Evolutionary conservation across 2,888 invertebrate species (phyloP).

Genomic region (Crematogaster levior): DNA sequence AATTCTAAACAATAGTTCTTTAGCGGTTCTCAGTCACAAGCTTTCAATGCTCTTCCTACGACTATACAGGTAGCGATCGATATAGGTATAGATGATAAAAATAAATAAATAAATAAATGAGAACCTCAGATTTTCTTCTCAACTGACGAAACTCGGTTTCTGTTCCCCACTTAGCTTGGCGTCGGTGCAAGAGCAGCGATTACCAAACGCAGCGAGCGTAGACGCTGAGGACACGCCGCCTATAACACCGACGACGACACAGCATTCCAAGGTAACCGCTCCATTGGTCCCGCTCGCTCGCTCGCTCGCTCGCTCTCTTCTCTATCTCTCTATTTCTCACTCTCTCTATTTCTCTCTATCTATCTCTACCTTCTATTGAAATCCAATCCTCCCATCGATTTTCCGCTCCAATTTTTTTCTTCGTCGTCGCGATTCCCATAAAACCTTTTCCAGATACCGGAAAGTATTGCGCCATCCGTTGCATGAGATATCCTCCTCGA

Average conservation of each 20-base stretch:
- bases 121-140: neutral
- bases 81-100: neutral
- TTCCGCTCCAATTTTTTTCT: slow-evolving; percentile 26
- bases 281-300: slow-evolving; percentile 78
- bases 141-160: slow-evolving; percentile 27
- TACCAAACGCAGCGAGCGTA: slow-evolving; percentile 89
- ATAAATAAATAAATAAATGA: neutral
- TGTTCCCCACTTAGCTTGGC: slow-evolving; percentile 90
- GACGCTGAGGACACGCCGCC: slow-evolving; percentile 88
- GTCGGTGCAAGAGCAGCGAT: slow-evolving; percentile 97
- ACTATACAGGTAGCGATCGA: neutral
- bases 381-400: neutral
- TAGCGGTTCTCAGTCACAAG: neutral
- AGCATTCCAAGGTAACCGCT: slow-evolving; percentile 91
- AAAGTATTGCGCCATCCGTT: slow-evolving; percentile 23
- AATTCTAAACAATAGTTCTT: neutral
- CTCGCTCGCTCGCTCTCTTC: slow-evolving; percentile 70
- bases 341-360: slow-evolving; percentile 37
- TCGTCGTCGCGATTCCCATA: slow-evolving; percentile 25
- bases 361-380: slow-evolving; percentile 38
- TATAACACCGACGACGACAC: slow-evolving; percentile 87
- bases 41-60: neutral
- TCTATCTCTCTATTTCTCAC: slow-evolving; percentile 43
- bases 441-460: neutral
- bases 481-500: slow-evolving; percentile 57